Percentiles rank a stretch among this genome's conserved stretches.
These are phyloP conservation scores for Myxocyprinus asiaticus DNA, from an alignment of 2,113 vertebrate genomes.

Conservation along the genomic window DNA sequence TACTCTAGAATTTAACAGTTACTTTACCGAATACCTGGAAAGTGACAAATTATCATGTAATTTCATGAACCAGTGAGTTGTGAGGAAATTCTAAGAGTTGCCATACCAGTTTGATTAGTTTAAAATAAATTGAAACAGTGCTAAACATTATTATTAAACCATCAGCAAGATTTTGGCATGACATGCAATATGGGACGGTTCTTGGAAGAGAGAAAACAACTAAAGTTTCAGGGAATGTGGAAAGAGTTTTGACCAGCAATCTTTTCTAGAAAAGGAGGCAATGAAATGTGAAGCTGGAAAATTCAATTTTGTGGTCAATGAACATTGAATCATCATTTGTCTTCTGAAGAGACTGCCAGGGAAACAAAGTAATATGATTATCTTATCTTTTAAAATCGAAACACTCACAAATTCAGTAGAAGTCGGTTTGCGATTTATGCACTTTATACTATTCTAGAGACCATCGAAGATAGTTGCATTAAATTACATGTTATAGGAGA, in stretches of 20 bases:
- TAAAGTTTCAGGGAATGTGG: neutral
- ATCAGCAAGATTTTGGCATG: neutral
- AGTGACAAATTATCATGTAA: neutral
- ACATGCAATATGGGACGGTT: neutral
- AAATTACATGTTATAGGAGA: neutral
- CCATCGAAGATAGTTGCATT: neutral
- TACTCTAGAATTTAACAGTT: too few species aligned
- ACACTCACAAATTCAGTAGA: neutral
- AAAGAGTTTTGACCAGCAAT: slow-evolving; percentile 11
- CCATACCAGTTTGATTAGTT: too few species aligned
- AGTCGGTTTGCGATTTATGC: neutral
- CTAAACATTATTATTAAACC: too few species aligned
- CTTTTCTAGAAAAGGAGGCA: slow-evolving; percentile 1
- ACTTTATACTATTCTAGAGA: neutral
- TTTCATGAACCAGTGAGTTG: neutral
- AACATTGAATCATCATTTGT: slow-evolving; percentile 9
- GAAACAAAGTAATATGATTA: neutral
- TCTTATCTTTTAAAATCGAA: neutral
- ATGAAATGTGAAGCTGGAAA: slow-evolving; percentile 8
- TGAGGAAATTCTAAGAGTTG: too few species aligned
- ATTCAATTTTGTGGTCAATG: neutral
- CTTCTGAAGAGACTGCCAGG: neutral
- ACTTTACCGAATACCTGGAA: neutral
- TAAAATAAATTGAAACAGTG: too few species aligned
- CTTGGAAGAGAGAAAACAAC: slow-evolving; percentile 11